Base-by-base conservation (phyloP, 1,140 invertebrate species). In the Ephestia elutella region DNA sequence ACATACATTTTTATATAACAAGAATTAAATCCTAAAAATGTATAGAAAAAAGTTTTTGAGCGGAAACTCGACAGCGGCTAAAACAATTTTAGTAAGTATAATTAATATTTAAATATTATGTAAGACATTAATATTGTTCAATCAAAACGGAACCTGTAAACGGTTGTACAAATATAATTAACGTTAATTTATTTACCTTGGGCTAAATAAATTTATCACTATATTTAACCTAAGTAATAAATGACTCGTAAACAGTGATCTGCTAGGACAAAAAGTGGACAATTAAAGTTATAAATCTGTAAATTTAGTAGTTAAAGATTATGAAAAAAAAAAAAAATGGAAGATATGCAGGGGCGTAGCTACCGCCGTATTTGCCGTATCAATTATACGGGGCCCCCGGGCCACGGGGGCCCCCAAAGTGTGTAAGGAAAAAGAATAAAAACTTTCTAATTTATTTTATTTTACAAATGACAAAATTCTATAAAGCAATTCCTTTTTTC, bases 11-110 rank as follows among this genome's bases (percentile, higher is more conserved):
- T 17, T 17, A 30, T 15, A 57, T 30, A 60, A 60, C 49, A 54
- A 57, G 30, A 60, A 38, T 57, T 49, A 59, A 56, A 59, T 57
- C 1, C 56, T 11, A 28, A 54, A 57, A 25, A 65, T 65, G 21
- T 25, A 54, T 54, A 54, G 20, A 54, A 28, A 32, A 54, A 15
- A 54, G 49, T 50, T 30, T 57, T 57, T 57, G 48, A 57, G 48
- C 55, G 55, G 10, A 44, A 44, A 5, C 11, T 11, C 38, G 38
- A 44, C 38, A 44, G 50, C 50, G 50, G 19, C 50, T 13, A 44
- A 44, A 44, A 44, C 15, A 44, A 44, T 17, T 44, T 44, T 44
- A 15, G 38, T 53, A 53, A 25, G 20, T 13, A 50, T 53, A 53
- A 25, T 50, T 13, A 50, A n/a, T 53, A 21, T 53, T 53, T 53